Evolutionary conservation across 2,113 vertebrate species (phyloP), one percentile per base, ranked within the genome.

Genomic region (Ranitomeya imitator): DNA sequence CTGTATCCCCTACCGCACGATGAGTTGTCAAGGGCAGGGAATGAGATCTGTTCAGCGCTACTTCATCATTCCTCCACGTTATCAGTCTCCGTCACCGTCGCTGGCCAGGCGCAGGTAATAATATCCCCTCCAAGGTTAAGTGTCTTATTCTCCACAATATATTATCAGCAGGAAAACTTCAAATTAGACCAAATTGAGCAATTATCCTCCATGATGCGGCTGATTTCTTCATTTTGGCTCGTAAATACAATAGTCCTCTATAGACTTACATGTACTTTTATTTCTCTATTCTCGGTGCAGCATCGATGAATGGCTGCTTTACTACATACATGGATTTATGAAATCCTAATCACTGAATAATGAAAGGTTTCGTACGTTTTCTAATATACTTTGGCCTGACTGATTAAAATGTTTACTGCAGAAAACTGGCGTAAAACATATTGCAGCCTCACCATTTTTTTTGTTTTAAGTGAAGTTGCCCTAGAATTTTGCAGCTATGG

Each of bases 61-160:
- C 67, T 71, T 31, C 16, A 78, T 78, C 76, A 78, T 78, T 14
- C 52, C 21, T 11, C 74, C 12, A n/a, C 7, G 21, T 15, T 57
- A 79, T 57, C 9, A 26, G 7, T 79, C 51, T 57, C 52, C 10
- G 76, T 78, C 76, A 78, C 45, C 18, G n/a, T 7, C 77, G 8
- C 45, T 54, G 69, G n/a, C 13, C n/a, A 15, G 37, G 77, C 4
- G 77, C 77, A 55, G 77, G 54, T 79, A 79, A 79, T 79, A 79
- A 45, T 57, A n/a, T 79, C 45, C 21, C 15, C 52, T 76, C 18
- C 76, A 57, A 57, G 77, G 54, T 79, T 55, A 79, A 26, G 77
- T 15, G 52, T n/a, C 77, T 26, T 21, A 57, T 5, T 5, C 54
- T 57, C 4, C 51, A 21, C 54, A 13, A 79, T 79, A 23, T 26